phyloP scores from a whole-genome alignment of 2,797 vertebrate genomes.

The Myotis vivesi region DNA sequence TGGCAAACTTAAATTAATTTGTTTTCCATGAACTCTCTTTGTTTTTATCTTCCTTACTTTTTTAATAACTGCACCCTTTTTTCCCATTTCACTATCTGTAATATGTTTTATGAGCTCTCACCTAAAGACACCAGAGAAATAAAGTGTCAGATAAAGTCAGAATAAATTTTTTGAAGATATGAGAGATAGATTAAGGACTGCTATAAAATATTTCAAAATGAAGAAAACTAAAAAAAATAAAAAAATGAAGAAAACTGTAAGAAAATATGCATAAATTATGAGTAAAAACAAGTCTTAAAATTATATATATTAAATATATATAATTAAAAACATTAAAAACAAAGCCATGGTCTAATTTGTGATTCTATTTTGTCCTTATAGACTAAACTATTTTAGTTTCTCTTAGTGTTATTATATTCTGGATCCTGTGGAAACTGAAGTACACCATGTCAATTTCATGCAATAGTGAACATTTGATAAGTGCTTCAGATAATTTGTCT shows the following conservation, averaged over 20 bases:
- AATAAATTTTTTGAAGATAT: not conserved
- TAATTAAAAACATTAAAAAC: not conserved
- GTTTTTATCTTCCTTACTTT: not conserved
- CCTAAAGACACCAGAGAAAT: not conserved
- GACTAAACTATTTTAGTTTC: not conserved
- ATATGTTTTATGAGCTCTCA: not conserved
- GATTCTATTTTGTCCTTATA: not conserved
- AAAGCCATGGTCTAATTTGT: not conserved
- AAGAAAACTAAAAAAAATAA: not conserved
- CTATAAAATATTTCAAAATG: not conserved
- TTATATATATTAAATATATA: too few species aligned
- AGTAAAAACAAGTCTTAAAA: not conserved
- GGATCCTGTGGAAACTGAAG: not conserved
- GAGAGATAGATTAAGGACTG: not conserved
- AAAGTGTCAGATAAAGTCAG: not conserved
- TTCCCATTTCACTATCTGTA: not conserved
- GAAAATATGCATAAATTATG: not conserved
- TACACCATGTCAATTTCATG: not conserved
- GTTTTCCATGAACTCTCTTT: not conserved
- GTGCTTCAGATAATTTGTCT: too few species aligned
- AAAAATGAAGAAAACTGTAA: not conserved
- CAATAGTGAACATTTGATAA: not conserved
- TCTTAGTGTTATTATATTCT: not conserved
- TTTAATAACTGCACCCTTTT: not conserved
- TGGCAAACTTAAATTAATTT: not conserved